Conservation (phyloP, 1,140 invertebrate genomes). For the Steinernema khuongi region DNA sequence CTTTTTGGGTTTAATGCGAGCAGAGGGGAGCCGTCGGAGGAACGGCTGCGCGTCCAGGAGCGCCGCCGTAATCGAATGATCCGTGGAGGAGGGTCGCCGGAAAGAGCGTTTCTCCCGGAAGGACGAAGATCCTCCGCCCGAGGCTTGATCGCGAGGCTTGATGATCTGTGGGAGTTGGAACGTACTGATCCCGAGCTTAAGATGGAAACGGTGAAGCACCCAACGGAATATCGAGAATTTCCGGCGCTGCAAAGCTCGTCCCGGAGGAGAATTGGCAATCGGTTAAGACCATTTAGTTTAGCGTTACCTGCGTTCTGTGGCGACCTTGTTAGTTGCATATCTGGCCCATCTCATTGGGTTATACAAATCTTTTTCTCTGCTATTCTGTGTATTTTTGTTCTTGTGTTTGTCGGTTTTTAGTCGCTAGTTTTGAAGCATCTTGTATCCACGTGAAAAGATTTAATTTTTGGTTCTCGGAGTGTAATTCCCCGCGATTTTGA, state of each 20-base stretch:
- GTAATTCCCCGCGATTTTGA: no score
- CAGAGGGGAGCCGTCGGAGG: slow-evolving; percentile 24
- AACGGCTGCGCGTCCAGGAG: slow-evolving; percentile 42
- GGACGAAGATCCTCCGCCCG: slow-evolving; percentile 18
- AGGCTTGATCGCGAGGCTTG: neutral
- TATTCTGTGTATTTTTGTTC: no score
- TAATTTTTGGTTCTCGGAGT: no score
- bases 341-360: no score
- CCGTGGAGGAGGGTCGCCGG: slow-evolving; percentile 38
- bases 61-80: slow-evolving; percentile 49
- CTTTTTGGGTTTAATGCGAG: slow-evolving; percentile 29
- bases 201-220: neutral
- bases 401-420: no score
- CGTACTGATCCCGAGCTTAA: slow-evolving; percentile 8
- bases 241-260: neutral
- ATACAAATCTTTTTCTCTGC: no score
- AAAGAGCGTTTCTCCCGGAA: slow-evolving; percentile 54
- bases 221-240: neutral
- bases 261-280: no score
- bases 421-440: no score
- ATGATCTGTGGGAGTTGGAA: slow-evolving; percentile 5
- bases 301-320: no score
- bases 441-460: no score
- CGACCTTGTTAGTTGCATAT: no score
- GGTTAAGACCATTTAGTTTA: no score